Evolutionary conservation across 1,140 invertebrate genomes (phyloP), one percentile per base, ranked within the genome.

Genomic region (Meteorus sp.): DNA sequence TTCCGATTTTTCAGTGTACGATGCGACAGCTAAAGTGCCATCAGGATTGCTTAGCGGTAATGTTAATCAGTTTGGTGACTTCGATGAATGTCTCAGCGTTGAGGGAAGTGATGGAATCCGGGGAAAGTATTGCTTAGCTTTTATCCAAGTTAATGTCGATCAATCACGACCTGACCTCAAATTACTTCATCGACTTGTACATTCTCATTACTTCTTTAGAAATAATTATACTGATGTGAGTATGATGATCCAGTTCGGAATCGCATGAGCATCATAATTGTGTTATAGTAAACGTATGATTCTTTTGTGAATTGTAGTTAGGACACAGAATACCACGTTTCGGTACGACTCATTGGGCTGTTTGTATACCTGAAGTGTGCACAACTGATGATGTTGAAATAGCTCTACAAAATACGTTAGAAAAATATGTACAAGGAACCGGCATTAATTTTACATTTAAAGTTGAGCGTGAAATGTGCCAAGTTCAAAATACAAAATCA

Each of bases 141-240:
- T 82, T 64, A 69, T 87, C 15, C 83, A 87, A 62, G 50, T 85
- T 9, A 74, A 75, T 19, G 59, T 84, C 9, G 77, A 82, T 15
- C 66, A 79, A 56, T 78, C 82, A 20, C 74, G 81, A 4, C 71
- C 77, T 13, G 78, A 82, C 31, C 65, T 86, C n/a, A 76, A 76
- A 47, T 64, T 80, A 1, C 71, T 86, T 13, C 82, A 85, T 61
- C 77, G 81, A 23, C 67, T 87, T n/a, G 56, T 85, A 5, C 84
- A 87, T 59, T 85, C 86, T 2, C 83, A 87, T 63, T 82, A 85
- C 41, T 79, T 83, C n/a, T 85, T 87, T 63, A 80, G 75, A 53
- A 87, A 85, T 70, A 84, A 85, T 60, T 72, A 87, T 52, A 78
- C 80, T 54, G 85, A 88, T 67, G 86, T 87, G 73, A 86, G 85